Conservation (phyloP, 2,113 vertebrate genomes). For the Asarcornis scutulata region DNA sequence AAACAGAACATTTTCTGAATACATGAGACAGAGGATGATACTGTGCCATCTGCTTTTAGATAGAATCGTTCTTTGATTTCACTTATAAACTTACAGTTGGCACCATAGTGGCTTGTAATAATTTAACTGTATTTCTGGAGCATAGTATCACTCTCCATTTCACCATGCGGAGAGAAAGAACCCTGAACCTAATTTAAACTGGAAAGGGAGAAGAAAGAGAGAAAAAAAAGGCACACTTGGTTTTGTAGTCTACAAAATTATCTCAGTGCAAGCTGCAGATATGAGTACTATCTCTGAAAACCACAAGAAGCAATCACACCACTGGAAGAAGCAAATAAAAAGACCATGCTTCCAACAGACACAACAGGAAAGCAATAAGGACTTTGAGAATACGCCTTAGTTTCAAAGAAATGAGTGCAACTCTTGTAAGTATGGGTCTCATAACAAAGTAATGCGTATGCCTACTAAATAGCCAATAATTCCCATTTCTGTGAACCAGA, state of each 20-base stretch:
- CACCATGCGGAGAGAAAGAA: background rate
- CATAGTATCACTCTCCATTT: background rate
- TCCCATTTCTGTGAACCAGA: conserved; percentile 21
- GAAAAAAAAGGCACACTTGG: background rate
- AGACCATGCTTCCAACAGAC: background rate
- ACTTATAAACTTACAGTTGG: background rate
- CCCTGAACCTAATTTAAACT: background rate
- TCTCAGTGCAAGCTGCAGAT: background rate
- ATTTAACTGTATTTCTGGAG: background rate
- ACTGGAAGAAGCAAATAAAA: background rate
- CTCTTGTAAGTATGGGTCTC: background rate
- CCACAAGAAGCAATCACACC: background rate
- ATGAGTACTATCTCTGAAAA: conserved; percentile 9
- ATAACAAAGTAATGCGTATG: background rate
- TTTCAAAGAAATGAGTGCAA: background rate
- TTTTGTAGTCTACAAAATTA: background rate
- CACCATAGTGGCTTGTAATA: background rate
- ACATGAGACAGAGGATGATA: background rate
- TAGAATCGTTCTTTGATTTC: background rate
- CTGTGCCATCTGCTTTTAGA: background rate
- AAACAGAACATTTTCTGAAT: background rate
- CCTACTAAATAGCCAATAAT: conserved; percentile 15
- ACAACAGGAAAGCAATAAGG: background rate
- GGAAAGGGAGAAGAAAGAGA: background rate
- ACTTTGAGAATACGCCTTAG: background rate